Evolutionary conservation across 2,113 vertebrate genomes (phyloP).

Genomic region (rabbit (Oryctolagus cuniculus)): DNA sequence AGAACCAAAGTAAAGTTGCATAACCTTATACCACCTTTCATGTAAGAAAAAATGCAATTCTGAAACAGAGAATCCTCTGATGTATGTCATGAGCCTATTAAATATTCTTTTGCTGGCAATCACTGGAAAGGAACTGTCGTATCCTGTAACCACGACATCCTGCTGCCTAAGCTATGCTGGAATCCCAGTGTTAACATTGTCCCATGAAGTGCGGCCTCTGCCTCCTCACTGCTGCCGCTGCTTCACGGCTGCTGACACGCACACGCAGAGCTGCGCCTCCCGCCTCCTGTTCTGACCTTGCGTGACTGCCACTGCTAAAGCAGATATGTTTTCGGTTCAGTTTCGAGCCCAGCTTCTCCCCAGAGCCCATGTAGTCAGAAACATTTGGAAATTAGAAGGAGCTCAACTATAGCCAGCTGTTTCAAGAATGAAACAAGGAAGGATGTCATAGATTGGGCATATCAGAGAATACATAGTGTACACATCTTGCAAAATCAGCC

Average conservation of each 20-base stretch:
- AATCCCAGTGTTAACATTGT: conserved; percentile 7
- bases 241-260: background rate
- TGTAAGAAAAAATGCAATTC: background rate
- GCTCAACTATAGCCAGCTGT: background rate
- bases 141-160: too few relatives aligned
- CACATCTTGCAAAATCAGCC: background rate
- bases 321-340: background rate
- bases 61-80: background rate
- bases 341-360: background rate
- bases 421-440: background rate
- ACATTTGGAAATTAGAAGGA: conserved; percentile 51
- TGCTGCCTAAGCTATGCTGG: background rate
- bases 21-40: background rate
- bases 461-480: background rate
- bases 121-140: background rate
- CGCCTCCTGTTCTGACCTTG: background rate
- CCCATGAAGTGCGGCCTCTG: background rate
- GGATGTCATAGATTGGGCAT: background rate
- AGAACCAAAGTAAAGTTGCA: background rate
- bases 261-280: background rate
- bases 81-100: background rate
- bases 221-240: background rate
- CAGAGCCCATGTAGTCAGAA: background rate
- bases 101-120: background rate
- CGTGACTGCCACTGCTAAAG: background rate